Evolutionary conservation across 2,888 invertebrate species (phyloP), one percentile per base, ranked within the genome.

Genomic region (Pyrochroa serraticornis): DNA sequence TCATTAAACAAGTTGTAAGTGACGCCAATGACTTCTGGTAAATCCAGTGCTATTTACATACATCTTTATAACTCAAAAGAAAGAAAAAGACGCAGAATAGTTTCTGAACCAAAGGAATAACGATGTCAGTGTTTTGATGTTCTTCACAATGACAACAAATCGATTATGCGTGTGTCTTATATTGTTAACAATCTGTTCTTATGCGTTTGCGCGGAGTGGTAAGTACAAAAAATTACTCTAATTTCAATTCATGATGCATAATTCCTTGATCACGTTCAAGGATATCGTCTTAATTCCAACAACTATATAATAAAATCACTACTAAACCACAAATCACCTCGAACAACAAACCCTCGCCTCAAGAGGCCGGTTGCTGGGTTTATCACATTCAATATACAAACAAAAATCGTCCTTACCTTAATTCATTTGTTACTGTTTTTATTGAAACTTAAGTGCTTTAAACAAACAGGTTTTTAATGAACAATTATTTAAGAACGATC

Each of bases 21-120:
- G 63, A 65, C 65, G 63, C 63, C 58, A 62, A 58, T 62, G 63
- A 62, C 58, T 65, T 43, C 60, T 60, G 65, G 65, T 65, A 62
- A 63, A 65, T 60, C 62, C 65, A 63, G 60, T 62, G 55, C 33
- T 59, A 61, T 58, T 63, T 65, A 59, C 59, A 62, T 60, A 60
- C 41, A 61, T 51, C 58, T 62, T 64, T 56, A 62, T 58, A 57
- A 53, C 60, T 56, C 48, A 55, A 57, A 64, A 59, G 62, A 54
- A 58, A 63, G 60, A 64, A 60, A 65, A 62, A 64, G 62, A 64
- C 59, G 60, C 61, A 60, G 59, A 64, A 59, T 59, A 54, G 55
- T 56, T 50, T 60, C 39, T 48, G 58, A 51, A 59, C 56, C 52
- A 53, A 38, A 39, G 58, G 43, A 45, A 54, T 48, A 59, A 60